Base-by-base conservation (phyloP, 2,797 vertebrate species). In the Clarias platycephalus region DNA sequence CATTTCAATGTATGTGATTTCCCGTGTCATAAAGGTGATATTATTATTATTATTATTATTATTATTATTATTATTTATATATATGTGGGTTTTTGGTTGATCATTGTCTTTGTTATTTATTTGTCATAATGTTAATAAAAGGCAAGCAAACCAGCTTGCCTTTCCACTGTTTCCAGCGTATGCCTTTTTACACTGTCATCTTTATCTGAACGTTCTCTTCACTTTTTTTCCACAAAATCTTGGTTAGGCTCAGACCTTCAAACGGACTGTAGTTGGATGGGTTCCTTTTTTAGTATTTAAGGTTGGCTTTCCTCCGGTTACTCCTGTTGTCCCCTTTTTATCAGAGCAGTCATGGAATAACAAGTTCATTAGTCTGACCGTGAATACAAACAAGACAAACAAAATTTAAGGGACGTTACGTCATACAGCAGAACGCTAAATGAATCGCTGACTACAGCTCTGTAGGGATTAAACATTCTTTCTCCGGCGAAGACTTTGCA, bases 311-410 rank as follows among this genome's bases (percentile, higher is more conserved):
- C 37, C 24, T 64, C 37, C 7, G 60, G 15, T 79, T 79, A 28
- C 37, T 79, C 13, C 34, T 64, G 37, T 6, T 64, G n/a, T 44
- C 55, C 57, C 22, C 20, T 62, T 60, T 22, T 34, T 22, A 62
- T 20, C 18, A 77, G 20, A 60, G 18, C 55, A 77, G 15, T 6
- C 31, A 77, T 3, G 22, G 5, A 77, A 62, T 78, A 78, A 77
- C 20, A 63, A 79, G 16, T 49, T 20, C 15, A 64, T 18, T 79
- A 60, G 37, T 63, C 77, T 44, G 24, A 66, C 78, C 49, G 28
- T 34, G n/a, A 62, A 66, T 64, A 80, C 60, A 63, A 78, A 62
- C 22, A 37, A 62, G 31, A 37, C 75, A 37, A 60, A 63, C 57
- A 62, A 44, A 44, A 78, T 2, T n/a, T 24, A n/a, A 78, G 57